A percentile compares a stretch with the other conserved stretches of the same genome.
These are phyloP conservation scores for Ophioninae sp. DNA, from an alignment of 2,888 invertebrate genomes.

Conservation along the genomic window DNA sequence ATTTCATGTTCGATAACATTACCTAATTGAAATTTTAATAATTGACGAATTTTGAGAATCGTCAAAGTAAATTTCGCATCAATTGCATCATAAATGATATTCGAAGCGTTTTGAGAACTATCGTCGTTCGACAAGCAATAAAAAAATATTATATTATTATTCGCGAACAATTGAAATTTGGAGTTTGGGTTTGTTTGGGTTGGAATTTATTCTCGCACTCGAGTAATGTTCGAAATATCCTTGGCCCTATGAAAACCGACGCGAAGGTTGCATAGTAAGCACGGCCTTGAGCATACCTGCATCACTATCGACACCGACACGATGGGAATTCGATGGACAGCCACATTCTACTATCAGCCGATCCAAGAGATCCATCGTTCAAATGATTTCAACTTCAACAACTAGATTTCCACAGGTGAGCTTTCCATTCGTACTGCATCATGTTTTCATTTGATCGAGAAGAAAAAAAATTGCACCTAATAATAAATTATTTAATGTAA, in stretches of 20 bases:
- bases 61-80: not conserved
- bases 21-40: not conserved
- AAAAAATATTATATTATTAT: not conserved
- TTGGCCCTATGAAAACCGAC: constrained; percentile 54
- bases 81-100: not conserved
- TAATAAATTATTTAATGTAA: not conserved
- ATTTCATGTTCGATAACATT: not conserved
- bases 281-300: constrained; percentile 74
- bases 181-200: not conserved
- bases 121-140: not conserved
- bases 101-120: not conserved
- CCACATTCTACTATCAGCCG: constrained; percentile 72
- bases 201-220: not conserved
- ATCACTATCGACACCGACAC: constrained; percentile 62
- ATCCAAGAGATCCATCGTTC: constrained; percentile 68
- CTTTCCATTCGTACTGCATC: constrained; percentile 2
- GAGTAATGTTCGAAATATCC: constrained; percentile 50
- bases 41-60: not conserved
- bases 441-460: not conserved
- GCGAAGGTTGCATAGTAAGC: constrained; percentile 73
- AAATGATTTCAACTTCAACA: constrained; percentile 66
- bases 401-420: constrained; percentile 72
- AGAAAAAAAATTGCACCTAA: not conserved
- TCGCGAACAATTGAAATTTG: not conserved
- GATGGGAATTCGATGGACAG: constrained; percentile 62